phyloP scores from a whole-genome alignment of 2,888 invertebrate genomes.

The Tinea semifulvella region DNA sequence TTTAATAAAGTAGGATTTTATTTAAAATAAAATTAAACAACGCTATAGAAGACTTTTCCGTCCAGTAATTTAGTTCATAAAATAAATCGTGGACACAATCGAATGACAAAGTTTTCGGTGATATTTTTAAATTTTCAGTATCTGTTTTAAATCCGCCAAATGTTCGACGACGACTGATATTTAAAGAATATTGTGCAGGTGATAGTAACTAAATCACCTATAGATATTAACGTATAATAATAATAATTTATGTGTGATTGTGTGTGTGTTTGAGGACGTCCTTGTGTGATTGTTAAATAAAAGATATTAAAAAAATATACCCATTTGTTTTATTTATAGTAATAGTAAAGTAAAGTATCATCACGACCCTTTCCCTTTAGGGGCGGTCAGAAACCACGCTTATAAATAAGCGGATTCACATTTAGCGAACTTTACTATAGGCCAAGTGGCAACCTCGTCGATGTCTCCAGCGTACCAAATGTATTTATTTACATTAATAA shows the following conservation, averaged over 20 bases:
- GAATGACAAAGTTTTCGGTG: conserved; percentile 11
- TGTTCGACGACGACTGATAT: conserved; percentile 61
- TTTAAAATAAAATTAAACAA: conserved; percentile 17
- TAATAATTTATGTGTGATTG: conserved; percentile 29
- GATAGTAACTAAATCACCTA: conserved; percentile 54
- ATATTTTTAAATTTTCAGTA: conserved; percentile 8
- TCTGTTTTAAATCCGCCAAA: conserved; percentile 36
- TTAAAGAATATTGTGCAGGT: conserved; percentile 46
- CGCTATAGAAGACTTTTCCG: not conserved
- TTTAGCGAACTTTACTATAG: no score
- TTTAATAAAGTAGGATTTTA: conserved; percentile 42
- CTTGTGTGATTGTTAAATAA: conserved; percentile 60
- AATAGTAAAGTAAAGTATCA: not conserved
- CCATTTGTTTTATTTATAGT: conserved; percentile 21
- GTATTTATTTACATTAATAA: no score
- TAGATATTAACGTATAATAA: conserved; percentile 40
- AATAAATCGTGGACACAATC: not conserved
- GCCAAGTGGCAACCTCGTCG: no score
- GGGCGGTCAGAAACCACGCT: no score
- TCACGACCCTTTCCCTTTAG: no score
- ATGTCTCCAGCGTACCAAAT: no score
- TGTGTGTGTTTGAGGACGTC: conserved; percentile 64
- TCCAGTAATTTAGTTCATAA: not conserved
- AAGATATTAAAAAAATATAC: conserved; percentile 30
- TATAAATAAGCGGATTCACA: no score